These are phyloP conservation scores for Actinia equina DNA, from an alignment of 64 coral and sea anemone species.

Conservation along the genomic window DNA sequence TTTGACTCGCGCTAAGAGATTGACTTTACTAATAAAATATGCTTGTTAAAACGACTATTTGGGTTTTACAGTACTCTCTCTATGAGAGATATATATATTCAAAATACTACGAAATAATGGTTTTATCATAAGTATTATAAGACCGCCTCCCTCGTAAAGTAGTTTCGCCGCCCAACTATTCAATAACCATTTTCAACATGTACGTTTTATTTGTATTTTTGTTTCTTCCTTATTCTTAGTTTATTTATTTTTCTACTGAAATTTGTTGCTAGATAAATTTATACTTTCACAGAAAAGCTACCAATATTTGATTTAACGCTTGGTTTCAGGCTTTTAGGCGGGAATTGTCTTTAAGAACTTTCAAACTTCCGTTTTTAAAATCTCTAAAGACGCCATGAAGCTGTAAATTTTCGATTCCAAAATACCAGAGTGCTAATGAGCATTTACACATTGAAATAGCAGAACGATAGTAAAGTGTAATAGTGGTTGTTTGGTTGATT, in stretches of 20 bases:
- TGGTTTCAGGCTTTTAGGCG: no score
- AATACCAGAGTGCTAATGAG: background rate
- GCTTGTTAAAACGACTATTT: no score
- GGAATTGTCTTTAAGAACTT: no score
- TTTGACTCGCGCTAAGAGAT: no score
- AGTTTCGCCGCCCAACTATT: conserved; percentile 7
- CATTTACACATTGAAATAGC: background rate
- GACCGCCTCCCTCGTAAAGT: background rate
- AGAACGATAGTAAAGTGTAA: background rate
- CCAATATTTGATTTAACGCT: no score
- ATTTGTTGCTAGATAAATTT: background rate
- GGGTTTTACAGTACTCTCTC: no score
- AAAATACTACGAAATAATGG: background rate
- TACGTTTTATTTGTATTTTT: background rate
- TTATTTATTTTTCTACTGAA: background rate
- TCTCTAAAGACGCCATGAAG: background rate
- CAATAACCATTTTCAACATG: background rate
- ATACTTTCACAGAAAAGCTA: background rate
- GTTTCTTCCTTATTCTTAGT: background rate
- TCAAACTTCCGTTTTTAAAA: background rate
- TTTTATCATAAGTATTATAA: no score
- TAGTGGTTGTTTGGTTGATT: background rate
- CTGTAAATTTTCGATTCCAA: background rate
- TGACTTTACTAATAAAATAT: no score
- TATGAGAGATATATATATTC: no score